Conservation (phyloP, 2,888 invertebrate species). For the Leptopilina drosophilae region DNA sequence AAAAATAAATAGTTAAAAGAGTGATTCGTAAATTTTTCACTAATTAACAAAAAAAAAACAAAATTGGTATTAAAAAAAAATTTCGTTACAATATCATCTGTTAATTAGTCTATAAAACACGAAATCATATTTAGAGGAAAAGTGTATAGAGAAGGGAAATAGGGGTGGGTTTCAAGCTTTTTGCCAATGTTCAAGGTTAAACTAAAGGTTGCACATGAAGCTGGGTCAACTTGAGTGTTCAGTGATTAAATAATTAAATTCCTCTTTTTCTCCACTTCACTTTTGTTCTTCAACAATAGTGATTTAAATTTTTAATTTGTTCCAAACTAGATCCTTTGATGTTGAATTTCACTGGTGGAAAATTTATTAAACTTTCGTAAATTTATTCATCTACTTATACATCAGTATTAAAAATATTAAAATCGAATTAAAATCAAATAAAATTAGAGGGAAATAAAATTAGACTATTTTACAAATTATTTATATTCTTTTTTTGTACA, state of each 20-base stretch:
- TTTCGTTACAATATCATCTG: not conserved
- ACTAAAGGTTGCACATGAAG: not conserved
- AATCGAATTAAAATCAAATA: no score
- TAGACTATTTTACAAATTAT: no score
- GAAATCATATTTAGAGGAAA: conserved; percentile 3
- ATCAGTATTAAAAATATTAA: no score
- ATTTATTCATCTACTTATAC: no score
- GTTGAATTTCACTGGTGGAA: no score
- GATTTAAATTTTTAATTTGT: not conserved
- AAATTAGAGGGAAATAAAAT: no score
- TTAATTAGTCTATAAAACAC: not conserved
- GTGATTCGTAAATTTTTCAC: no score
- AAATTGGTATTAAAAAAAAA: not conserved
- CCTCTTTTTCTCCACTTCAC: not conserved
- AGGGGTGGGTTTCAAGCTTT: conserved; percentile 17
- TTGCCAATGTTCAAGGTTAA: conserved; percentile 5
- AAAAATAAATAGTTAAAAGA: no score
- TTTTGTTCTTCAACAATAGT: not conserved
- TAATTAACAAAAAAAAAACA: not conserved
- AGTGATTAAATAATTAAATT: not conserved
- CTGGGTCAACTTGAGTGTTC: not conserved
- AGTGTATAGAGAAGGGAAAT: not conserved
- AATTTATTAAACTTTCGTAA: no score
- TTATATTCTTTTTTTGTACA: no score
- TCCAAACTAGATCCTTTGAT: no score